These are phyloP conservation scores for Pangasianodon gigas DNA, from an alignment of 2,113 vertebrate species.

Conservation along the genomic window DNA sequence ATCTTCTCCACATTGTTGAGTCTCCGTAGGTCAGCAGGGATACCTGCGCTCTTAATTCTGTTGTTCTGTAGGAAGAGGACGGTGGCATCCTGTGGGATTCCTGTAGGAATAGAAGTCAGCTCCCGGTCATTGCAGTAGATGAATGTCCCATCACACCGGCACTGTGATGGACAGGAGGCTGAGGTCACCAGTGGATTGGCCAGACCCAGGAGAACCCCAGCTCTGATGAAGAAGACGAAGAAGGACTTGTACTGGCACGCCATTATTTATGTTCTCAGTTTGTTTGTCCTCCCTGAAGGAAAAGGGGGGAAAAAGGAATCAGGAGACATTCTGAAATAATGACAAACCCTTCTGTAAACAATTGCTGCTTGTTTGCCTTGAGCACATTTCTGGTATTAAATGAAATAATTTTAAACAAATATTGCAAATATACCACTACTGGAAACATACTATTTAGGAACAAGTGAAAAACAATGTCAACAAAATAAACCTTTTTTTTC, in stretches of 20 bases:
- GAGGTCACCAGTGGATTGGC: conserved; percentile 83
- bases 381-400: conserved; percentile 61
- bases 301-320: conserved; percentile 63
- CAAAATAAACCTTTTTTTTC: not conserved
- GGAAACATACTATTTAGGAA: conserved; percentile 56
- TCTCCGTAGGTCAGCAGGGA: conserved; percentile 89
- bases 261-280: conserved; percentile 85
- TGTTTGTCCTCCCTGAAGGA: conserved; percentile 76
- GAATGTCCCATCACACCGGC: conserved; percentile 95
- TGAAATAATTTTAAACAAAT: conserved; percentile 42
- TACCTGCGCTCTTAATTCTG: conserved; percentile 96
- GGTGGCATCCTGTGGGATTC: conserved; percentile 93
- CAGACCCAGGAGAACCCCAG: conserved; percentile 88
- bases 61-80: conserved; percentile 99
- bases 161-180: conserved; percentile 88
- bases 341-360: conserved; percentile 62
- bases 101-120: conserved; percentile 93
- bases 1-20: conserved; percentile 93
- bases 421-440: conserved; percentile 37
- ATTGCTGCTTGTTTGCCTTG: conserved; percentile 62
- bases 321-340: conserved; percentile 62
- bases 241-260: conserved; percentile 87
- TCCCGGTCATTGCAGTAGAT: conserved; percentile 99
- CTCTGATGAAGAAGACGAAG: conserved; percentile 88
- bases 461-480: conserved; percentile 22